Evolutionary conservation across 2,888 invertebrate genomes (phyloP), one percentile per base, ranked within the genome.

Genomic region (Leptopilina myrica): DNA sequence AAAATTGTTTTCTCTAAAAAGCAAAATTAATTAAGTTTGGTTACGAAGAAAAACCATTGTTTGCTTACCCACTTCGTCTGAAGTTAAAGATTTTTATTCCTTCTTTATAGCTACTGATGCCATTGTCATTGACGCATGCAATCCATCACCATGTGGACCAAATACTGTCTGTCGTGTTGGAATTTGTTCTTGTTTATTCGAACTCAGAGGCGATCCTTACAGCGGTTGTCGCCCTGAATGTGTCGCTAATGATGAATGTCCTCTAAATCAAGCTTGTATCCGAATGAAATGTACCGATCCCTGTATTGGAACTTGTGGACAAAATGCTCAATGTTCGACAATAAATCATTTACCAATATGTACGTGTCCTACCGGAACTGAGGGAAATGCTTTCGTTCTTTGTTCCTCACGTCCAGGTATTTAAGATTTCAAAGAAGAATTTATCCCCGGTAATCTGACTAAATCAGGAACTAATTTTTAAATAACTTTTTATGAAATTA

Each of bases 181-280:
- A 49, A 94, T 96, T 12, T 97, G 97, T 89, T 95, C 96, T 33
- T 97, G 97, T 88, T 92, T 95, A 88, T 94, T 95, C 9, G 93
- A 93, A 82, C 96, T 95, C 86, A 92, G 95, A 43, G 96, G 97
- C 33, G 93, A 94, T 84, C 96, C 97, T 20, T 92, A 92, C 49
- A 95, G 95, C 77, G 86, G 95, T 95, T 96, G 96, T 90, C 93
- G 96, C 83, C 96, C 96, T 15, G 96, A 96, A 91, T 97, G 97
- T 89, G 94, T 95, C 56, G 93, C 95, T 66, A 96, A 95, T 86
- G 94, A 95, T 5, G 96, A 96, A 90, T 97, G 97, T 90, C 88
- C 94, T 1, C 92, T 92, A 43, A 94, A 95, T 83, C 94, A 94
- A 88, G 95, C 96, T 5, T 97, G 97, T 87, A 92, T 96, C 12